phyloP scores from a whole-genome alignment of 2,113 vertebrate genomes.

The Leucoraja erinaceus region DNA sequence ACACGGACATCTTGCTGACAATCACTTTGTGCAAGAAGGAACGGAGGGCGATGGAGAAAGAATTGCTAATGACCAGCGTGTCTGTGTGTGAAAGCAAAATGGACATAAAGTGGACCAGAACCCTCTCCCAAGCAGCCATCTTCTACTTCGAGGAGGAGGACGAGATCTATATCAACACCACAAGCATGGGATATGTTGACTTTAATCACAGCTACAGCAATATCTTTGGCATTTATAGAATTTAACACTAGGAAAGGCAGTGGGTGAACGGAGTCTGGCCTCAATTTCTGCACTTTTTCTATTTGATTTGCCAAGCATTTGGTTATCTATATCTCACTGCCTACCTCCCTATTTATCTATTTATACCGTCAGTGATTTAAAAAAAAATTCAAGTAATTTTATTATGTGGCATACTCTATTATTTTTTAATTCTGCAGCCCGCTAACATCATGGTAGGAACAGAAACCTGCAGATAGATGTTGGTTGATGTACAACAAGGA shows the following conservation, averaged over 20 bases:
- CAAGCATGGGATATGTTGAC: conserved; percentile 3
- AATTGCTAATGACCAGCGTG: not conserved
- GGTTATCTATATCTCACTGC: conserved; percentile 8
- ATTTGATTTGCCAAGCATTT: conserved; percentile 6
- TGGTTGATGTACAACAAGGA: too few relatives aligned
- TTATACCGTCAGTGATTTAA: not conserved
- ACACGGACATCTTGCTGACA: not conserved
- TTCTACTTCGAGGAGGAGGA: not conserved
- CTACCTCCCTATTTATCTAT: conserved; percentile 37
- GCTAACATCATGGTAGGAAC: not conserved
- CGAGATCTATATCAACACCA: conserved; percentile 1
- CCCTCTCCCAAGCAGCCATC: not conserved
- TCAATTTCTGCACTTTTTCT: conserved; percentile 7
- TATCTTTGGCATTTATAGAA: conserved; percentile 13
- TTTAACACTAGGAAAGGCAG: conserved; percentile 14
- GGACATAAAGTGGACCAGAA: not conserved
- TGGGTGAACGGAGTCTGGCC: not conserved
- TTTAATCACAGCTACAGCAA: not conserved
- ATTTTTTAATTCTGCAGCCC: not conserved
- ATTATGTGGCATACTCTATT: not conserved
- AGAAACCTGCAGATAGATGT: too few relatives aligned
- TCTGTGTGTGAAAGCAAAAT: not conserved
- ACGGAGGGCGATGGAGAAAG: not conserved
- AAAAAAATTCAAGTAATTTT: conserved; percentile 10
- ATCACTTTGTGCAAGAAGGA: conserved; percentile 7